Evolutionary conservation across 1,140 invertebrate species (phyloP).

Genomic region (Orchesella cincta): DNA sequence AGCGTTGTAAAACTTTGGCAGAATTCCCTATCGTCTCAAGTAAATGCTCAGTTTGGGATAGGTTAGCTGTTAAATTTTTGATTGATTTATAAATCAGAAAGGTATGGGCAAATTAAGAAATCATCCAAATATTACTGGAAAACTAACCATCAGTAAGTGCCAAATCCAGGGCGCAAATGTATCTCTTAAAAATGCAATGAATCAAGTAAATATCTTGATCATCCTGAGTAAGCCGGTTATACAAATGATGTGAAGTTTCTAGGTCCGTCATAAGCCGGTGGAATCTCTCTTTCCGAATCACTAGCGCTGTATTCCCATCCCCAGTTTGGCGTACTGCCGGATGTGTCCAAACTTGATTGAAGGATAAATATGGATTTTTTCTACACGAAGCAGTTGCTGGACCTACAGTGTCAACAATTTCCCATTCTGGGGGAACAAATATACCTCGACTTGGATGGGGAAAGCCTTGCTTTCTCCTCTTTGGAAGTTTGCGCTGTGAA

Average conservation of each 20-base stretch:
- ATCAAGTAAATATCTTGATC: constrained; percentile 12
- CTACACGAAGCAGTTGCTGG: neutral
- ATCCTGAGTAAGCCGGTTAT: neutral
- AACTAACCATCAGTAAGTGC: constrained; percentile 32
- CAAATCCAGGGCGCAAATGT: constrained; percentile 28
- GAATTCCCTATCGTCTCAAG: neutral
- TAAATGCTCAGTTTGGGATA: constrained; percentile 4
- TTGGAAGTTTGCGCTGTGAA: neutral
- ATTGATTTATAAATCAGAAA: neutral
- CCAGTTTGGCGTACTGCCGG: constrained; percentile 5
- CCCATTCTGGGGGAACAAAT: constrained; percentile 27
- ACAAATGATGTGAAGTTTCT: neutral
- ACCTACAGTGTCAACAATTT: constrained; percentile 23
- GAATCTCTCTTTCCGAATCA: constrained; percentile 20
- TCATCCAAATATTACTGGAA: too few relatives aligned
- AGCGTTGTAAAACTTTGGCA: neutral
- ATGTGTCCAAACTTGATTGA: constrained; percentile 27
- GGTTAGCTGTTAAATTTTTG: too few relatives aligned
- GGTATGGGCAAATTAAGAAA: too few relatives aligned
- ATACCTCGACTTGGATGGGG: constrained; percentile 23
- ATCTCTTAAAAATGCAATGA: constrained; percentile 24
- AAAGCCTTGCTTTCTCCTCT: neutral
- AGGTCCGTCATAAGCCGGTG: constrained; percentile 34
- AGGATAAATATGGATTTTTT: constrained; percentile 26
- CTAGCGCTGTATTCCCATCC: neutral